A percentile compares a stretch with the other conserved stretches of the same genome.
These are phyloP conservation scores for Muscina levida DNA, from an alignment of 2,888 invertebrate species.

Conservation along the genomic window DNA sequence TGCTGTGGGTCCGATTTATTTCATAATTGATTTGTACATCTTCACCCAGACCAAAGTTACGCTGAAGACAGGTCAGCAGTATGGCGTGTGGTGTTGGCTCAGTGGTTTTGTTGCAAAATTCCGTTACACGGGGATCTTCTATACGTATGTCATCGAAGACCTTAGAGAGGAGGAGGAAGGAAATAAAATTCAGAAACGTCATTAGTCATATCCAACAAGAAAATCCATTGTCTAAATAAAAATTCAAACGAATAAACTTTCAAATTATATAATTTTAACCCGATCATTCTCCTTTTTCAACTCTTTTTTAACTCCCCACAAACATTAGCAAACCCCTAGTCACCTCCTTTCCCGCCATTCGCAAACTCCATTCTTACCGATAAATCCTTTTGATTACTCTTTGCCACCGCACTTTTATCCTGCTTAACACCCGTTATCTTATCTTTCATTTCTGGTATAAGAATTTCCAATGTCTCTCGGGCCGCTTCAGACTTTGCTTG, in stretches of 20 bases:
- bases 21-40: constrained; percentile 93
- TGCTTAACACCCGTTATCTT: constrained; percentile 85
- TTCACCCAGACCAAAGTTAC: constrained; percentile 92
- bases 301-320: too few species aligned
- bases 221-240: too few species aligned
- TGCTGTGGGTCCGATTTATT: constrained; percentile 92
- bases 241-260: neutral
- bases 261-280: too few species aligned
- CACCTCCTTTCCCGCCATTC: too few species aligned
- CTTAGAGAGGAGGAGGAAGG: too few species aligned
- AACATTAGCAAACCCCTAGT: too few species aligned
- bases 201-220: neutral
- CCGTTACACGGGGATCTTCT: constrained; percentile 95
- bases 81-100: constrained; percentile 97
- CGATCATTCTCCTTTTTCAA: too few species aligned
- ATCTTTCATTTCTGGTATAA: constrained; percentile 95
- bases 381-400: constrained; percentile 81
- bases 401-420: constrained; percentile 70
- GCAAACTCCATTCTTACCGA: too few species aligned
- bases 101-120: constrained; percentile 97
- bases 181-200: too few species aligned
- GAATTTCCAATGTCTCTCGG: constrained; percentile 91
- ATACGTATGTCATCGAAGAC: constrained; percentile 96
- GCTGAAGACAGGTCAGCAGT: constrained; percentile 92
- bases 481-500: constrained; percentile 97